A percentile compares a stretch with the other conserved stretches of the same genome.
These are phyloP conservation scores for Podabrus alpinus DNA, from an alignment of 2,888 invertebrate genomes.

Conservation along the genomic window DNA sequence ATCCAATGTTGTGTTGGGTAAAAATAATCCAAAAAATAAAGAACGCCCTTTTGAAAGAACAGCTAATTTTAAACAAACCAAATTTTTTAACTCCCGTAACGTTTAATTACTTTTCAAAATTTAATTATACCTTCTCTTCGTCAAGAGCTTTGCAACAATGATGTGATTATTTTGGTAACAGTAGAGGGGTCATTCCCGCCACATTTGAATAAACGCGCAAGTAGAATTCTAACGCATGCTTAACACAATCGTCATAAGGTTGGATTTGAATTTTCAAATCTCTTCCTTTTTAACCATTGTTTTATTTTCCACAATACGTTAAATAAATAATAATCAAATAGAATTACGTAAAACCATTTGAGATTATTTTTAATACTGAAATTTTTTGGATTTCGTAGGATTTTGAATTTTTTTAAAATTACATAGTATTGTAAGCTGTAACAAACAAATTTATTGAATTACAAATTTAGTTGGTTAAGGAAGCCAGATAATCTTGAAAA, in stretches of 20 bases:
- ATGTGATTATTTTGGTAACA: conserved; percentile 53
- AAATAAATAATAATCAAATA: no score
- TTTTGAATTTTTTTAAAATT: no score
- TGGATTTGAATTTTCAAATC: background rate
- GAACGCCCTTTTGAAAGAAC: background rate
- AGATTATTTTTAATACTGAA: no score
- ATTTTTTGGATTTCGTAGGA: no score
- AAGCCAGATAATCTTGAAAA: no score
- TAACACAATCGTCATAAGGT: background rate
- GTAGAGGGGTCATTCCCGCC: conserved; percentile 51
- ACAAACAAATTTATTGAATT: no score
- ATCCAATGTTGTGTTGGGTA: background rate
- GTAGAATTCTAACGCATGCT: conserved; percentile 35
- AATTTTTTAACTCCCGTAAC: background rate
- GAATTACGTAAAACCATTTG: no score
- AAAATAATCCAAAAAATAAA: background rate
- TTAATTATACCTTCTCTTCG: conserved; percentile 34
- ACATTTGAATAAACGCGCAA: conserved; percentile 47
- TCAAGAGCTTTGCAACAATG: conserved; percentile 44
- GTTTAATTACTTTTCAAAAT: conserved; percentile 4
- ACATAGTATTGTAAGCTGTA: no score
- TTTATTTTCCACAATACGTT: background rate
- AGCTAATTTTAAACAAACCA: background rate
- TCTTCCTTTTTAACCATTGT: background rate
- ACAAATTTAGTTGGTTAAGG: no score